Conservation (phyloP, 2,113 vertebrate genomes). For the Amphiprion ocellaris region DNA sequence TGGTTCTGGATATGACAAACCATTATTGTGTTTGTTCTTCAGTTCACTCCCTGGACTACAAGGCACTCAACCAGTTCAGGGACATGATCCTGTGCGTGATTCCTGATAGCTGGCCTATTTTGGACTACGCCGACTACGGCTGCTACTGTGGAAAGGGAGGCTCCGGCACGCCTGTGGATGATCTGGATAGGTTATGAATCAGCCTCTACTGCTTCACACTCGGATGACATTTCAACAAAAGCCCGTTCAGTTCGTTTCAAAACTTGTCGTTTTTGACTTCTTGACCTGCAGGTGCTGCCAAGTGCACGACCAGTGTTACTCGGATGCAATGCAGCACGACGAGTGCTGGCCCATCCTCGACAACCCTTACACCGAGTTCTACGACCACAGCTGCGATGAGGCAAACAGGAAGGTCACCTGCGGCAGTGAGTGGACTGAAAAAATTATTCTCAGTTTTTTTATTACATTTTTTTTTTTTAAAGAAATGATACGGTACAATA, state of each 20-base stretch:
- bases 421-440: conserved; percentile 77
- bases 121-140: conserved; percentile 86
- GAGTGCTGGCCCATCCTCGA: conserved; percentile 83
- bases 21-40: conserved; percentile 4
- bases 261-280: background rate
- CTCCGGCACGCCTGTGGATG: conserved; percentile 87
- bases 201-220: background rate
- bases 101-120: conserved; percentile 81
- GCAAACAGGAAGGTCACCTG: conserved; percentile 81
- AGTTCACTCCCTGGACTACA: conserved; percentile 58
- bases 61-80: conserved; percentile 83
- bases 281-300: conserved; percentile 87
- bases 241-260: background rate
- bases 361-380: conserved; percentile 88
- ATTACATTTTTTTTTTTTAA: background rate
- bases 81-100: conserved; percentile 86
- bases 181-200: conserved; percentile 85
- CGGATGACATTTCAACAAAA: accelerated
- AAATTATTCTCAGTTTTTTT: background rate
- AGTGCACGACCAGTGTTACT: conserved; percentile 87
- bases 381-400: conserved; percentile 83
- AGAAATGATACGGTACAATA: too few relatives aligned
- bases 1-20: background rate
- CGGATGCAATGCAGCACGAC: conserved; percentile 42
- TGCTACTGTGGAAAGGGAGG: conserved; percentile 92